Evolutionary conservation across 2,888 invertebrate species (phyloP), one percentile per base, ranked within the genome.

Genomic region (Netelia melanura): DNA sequence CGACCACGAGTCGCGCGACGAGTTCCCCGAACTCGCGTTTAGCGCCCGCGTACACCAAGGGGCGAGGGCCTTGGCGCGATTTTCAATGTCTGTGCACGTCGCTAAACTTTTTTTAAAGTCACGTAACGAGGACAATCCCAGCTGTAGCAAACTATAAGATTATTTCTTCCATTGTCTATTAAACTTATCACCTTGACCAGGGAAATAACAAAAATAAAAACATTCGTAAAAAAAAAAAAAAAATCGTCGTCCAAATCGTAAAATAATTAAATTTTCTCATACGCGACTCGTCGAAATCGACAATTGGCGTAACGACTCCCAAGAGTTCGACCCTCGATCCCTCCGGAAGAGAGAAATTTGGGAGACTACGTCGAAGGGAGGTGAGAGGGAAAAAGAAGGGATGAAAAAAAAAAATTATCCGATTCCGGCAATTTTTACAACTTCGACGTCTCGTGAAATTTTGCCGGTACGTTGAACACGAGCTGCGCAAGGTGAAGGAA

Each of bases 401-500:
- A 21, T 21, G 11, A 17, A 44, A 17, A 72, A 71, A 58, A 74
- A 74, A 75, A 43, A 72, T 23, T 75, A 48, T 70, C 68, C 52
- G 58, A 75, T 62, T 76, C 52, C 62, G 54, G 25, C 75, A 44
- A 81, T 62, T 75, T 75, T 72, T 76, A 62, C 76, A 72, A 54
- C 67, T 25, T 67, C 54, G 71, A 54, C 64, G 61, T 72, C 76
- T 76, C 80, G 67, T 62, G 61, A 76, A 81, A 72, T 67, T 81
- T 77, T 67, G 17, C 61, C 71, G 70, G 74, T 54, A 79, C 71
- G 80, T 71, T 72, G 67, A 80, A 58, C 80, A 72, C 65, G 71
- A 64, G 58, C 72, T 65, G 43, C 58, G 21, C 8, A 0, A 30
- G 5, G 17, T 30, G 65, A 58, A 21, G 25, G 44, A 61, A 2